These are phyloP conservation scores for Cydia fagiglandana DNA, from an alignment of 1,140 invertebrate species.

Conservation along the genomic window DNA sequence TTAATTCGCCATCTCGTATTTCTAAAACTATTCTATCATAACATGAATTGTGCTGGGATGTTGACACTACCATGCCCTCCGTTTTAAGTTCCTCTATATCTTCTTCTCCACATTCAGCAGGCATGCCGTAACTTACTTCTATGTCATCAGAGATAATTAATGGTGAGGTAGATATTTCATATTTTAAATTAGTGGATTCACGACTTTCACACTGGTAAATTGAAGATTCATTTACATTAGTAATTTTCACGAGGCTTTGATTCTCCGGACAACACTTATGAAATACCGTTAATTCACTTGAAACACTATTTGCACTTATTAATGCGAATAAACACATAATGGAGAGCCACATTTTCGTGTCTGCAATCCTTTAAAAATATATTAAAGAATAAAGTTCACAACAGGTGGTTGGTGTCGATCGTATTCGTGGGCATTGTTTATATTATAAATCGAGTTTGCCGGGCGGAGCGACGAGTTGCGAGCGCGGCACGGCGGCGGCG, in stretches of 20 bases:
- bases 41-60: constrained; percentile 46
- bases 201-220: constrained; percentile 55
- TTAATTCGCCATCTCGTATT: constrained; percentile 53
- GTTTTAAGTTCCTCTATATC: constrained; percentile 41
- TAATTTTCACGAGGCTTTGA: constrained; percentile 58
- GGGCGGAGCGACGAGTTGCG: constrained; percentile 48
- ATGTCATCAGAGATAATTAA: constrained; percentile 51
- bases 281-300: constrained; percentile 47
- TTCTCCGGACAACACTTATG: constrained; percentile 61
- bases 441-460: constrained; percentile 37
- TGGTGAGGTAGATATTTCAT: constrained; percentile 51
- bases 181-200: constrained; percentile 40
- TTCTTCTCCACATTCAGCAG: constrained; percentile 50
- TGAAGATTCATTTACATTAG: constrained; percentile 41
- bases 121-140: constrained; percentile 53
- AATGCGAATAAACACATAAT: neutral
- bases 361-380: constrained; percentile 36
- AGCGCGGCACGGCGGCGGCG: constrained; percentile 49
- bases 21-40: constrained; percentile 60
- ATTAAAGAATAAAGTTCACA: constrained; percentile 48
- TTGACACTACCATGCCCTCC: constrained; percentile 41
- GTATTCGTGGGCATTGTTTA: constrained; percentile 62
- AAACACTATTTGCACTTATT: neutral
- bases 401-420: constrained; percentile 62
- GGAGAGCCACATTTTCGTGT: constrained; percentile 50